Conservation (phyloP, 2,113 vertebrate species). For the Furnarius figulus region DNA sequence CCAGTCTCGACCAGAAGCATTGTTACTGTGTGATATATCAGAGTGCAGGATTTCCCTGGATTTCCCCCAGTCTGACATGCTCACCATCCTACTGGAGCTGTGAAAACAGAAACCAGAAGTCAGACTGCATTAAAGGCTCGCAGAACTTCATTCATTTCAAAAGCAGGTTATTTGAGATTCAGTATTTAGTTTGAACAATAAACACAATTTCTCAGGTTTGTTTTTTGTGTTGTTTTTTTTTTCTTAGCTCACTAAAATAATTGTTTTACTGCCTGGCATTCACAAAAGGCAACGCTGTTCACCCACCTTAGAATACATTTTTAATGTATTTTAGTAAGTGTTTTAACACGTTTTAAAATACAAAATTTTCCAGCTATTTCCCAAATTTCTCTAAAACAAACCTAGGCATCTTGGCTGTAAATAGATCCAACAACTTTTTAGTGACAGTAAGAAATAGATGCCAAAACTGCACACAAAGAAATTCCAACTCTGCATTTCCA, state of each 20-base stretch:
- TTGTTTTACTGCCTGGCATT: neutral
- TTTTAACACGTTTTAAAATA: neutral
- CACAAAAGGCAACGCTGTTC: neutral
- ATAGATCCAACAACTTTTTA: neutral
- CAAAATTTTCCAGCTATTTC: neutral
- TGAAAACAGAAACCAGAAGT: neutral
- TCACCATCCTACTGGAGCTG: neutral
- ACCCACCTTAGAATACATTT: neutral
- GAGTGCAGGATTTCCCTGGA: neutral
- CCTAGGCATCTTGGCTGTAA: neutral
- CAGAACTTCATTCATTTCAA: neutral
- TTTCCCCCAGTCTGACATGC: neutral
- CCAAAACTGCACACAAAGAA: fast-evolving
- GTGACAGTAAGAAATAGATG: neutral
- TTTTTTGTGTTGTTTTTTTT: neutral
- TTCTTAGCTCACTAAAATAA: neutral
- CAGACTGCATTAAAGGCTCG: neutral
- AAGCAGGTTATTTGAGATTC: neutral
- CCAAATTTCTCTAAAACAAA: neutral
- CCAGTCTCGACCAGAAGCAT: neutral
- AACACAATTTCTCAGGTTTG: neutral
- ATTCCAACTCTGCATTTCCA: neutral
- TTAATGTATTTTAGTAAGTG: neutral
- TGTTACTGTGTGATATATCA: neutral
- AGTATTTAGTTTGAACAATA: neutral